Percentiles rank a stretch among this genome's conserved stretches.
phyloP scores from a whole-genome alignment of 2,113 vertebrate genomes.

The Dipodomys merriami region DNA sequence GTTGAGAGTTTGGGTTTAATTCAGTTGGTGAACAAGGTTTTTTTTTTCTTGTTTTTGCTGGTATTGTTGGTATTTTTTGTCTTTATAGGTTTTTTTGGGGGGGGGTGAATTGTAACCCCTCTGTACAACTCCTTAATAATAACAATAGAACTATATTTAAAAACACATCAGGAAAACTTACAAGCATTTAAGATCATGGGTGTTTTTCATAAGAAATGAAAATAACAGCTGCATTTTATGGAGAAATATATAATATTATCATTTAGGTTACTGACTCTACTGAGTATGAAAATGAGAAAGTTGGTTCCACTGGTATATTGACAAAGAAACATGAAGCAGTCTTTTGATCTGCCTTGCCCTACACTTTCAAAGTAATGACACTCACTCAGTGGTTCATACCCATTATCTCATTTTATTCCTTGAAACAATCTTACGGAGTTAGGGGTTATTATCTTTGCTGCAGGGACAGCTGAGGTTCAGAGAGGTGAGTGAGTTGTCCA shows the following conservation, averaged over 20 bases:
- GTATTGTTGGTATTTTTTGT: too few relatives aligned
- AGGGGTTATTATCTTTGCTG: slow-evolving; percentile 45
- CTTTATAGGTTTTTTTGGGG: neutral
- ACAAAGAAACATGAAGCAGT: slow-evolving; percentile 30
- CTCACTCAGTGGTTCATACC: neutral
- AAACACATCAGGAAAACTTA: neutral
- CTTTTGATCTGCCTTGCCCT: neutral
- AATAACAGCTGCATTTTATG: slow-evolving; percentile 34
- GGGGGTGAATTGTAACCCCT: too few relatives aligned
- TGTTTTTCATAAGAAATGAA: neutral
- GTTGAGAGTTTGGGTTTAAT: neutral
- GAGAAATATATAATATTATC: neutral
- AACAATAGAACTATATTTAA: too few relatives aligned
- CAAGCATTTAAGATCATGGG: neutral
- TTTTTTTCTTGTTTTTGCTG: neutral
- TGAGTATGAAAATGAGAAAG: neutral
- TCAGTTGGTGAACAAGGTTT: neutral
- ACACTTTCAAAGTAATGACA: slow-evolving; percentile 15
- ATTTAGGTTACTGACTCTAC: neutral
- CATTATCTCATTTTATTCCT: slow-evolving; percentile 52
- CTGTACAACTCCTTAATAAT: too few relatives aligned
- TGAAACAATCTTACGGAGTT: slow-evolving; percentile 38
- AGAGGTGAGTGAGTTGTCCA: neutral
- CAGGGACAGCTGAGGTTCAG: slow-evolving; percentile 1
- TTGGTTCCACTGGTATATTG: neutral